phyloP scores from a whole-genome alignment of 2,888 invertebrate genomes.

The Lasioglossum figueresi region DNA sequence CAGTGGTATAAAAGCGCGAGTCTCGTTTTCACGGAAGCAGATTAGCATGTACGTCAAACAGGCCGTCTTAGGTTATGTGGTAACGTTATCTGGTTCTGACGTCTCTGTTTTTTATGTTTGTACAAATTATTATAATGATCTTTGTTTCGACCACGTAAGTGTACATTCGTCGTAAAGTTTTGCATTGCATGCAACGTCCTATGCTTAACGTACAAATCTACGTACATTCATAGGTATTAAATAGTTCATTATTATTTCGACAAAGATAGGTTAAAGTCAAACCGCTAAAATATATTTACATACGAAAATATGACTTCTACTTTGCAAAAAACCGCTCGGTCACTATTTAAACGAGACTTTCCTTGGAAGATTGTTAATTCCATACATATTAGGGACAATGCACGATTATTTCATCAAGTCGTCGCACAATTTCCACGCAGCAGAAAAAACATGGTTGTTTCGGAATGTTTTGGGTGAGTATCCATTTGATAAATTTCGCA shows the following conservation, averaged over 20 bases:
- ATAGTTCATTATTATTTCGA: neutral
- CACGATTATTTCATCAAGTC: slow-evolving; percentile 14
- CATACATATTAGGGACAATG: neutral
- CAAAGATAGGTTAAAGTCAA: slow-evolving; percentile 23
- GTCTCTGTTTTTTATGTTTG: neutral
- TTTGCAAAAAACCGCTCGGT: slow-evolving; percentile 25
- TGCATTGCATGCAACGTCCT: neutral
- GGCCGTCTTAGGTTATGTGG: slow-evolving; percentile 20
- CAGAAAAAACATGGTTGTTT: neutral
- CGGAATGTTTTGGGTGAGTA: slow-evolving; percentile 30
- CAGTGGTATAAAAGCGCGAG: slow-evolving; percentile 34
- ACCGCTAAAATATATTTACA: neutral
- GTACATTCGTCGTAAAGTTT: neutral
- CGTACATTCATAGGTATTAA: neutral
- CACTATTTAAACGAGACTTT: slow-evolving; percentile 27
- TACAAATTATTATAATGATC: slow-evolving; percentile 6
- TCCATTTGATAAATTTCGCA: neutral
- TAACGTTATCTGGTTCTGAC: neutral
- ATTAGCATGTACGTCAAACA: neutral
- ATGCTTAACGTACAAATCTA: neutral
- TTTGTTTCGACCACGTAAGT: neutral
- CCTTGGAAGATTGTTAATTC: neutral
- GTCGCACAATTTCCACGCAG: neutral
- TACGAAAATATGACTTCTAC: slow-evolving; percentile 40
- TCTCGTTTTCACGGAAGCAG: slow-evolving; percentile 32